These are phyloP conservation scores for Seriola quinqueradiata DNA, from an alignment of 2,113 vertebrate species.

Conservation along the genomic window DNA sequence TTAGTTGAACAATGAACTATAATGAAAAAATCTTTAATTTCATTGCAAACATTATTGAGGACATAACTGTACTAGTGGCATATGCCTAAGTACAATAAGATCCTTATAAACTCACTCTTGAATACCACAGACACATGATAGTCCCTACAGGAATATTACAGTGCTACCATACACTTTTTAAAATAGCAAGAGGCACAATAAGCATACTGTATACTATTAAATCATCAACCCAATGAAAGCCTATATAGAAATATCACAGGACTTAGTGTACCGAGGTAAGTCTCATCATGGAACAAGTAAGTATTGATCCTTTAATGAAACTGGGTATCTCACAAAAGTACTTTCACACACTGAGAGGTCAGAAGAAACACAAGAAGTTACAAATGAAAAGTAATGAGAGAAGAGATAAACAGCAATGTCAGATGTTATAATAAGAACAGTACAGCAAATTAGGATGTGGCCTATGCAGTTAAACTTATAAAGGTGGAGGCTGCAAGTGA, in stretches of 20 bases:
- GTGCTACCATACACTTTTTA: background rate
- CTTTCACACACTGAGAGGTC: no score
- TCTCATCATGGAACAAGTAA: background rate
- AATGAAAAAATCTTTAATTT: constrained; percentile 7
- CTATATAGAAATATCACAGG: constrained; percentile 6
- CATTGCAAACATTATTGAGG: constrained; percentile 19
- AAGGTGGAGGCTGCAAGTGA: no score
- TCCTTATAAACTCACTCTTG: constrained; percentile 11
- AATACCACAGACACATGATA: constrained; percentile 30
- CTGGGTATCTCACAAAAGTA: no score
- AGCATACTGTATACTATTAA: background rate
- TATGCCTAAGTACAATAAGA: constrained; percentile 9
- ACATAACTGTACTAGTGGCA: background rate
- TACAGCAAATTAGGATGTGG: no score
- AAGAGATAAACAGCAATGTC: background rate
- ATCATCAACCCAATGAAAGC: constrained; percentile 1
- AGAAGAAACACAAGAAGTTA: background rate
- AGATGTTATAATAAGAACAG: background rate
- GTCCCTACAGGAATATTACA: constrained; percentile 15
- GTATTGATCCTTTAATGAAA: background rate
- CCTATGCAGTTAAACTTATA: no score
- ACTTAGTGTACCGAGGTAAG: background rate
- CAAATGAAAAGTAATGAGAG: background rate
- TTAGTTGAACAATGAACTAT: background rate
- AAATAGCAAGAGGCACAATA: constrained; percentile 27